Evolutionary conservation across 2,797 vertebrate species (phyloP), one percentile per base, ranked within the genome.

Genomic region (Urosaurus nigricauda): DNA sequence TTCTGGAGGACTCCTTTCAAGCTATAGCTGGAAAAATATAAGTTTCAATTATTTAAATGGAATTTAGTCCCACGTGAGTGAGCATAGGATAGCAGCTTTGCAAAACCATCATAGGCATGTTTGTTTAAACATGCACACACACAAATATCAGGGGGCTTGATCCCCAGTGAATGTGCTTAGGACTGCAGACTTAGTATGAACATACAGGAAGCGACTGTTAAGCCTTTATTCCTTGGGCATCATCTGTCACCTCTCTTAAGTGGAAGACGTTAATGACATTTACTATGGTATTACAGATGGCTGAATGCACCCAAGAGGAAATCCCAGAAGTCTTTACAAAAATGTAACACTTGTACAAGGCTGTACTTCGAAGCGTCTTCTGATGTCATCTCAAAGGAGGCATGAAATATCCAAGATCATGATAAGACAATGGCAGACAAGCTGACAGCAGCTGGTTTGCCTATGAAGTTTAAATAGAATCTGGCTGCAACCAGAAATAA

Each of bases 251-350:
- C 21, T 78, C 79, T 87, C 63, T 58, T 26, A 82, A 88, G 70
- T 16, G 71, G 82, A 73, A 92, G 89, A 92, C 32, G 2, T 74
- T 58, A 79, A 86, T 13, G 35, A 68, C 5, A 16, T 47, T 16
- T 17, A 74, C 68, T 70, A 35, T 17, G 47, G 56, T 7, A 84
- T 79, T 79, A 77, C 58, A 81, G 85, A 60, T 0, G 73, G 87
- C 12, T 90, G n/a, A 87, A 37, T 9, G 75, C 56, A 68, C 73
- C 80, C 32, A 11, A 63, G 80, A 63, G 74, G 43, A 47, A 92
- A 92, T 74, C 87, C 89, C 80, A 81, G 47, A 87, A 51, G 24
- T 12, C 35, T 78, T 87, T 79, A 86, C 63, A 1, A 73, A 78
- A 24, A 84, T 4, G 47, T 71, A 90, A 87, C 1, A 51, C 79